Evolutionary conservation across 2,797 vertebrate species (phyloP).

Genomic region (Myotis pilosus): DNA sequence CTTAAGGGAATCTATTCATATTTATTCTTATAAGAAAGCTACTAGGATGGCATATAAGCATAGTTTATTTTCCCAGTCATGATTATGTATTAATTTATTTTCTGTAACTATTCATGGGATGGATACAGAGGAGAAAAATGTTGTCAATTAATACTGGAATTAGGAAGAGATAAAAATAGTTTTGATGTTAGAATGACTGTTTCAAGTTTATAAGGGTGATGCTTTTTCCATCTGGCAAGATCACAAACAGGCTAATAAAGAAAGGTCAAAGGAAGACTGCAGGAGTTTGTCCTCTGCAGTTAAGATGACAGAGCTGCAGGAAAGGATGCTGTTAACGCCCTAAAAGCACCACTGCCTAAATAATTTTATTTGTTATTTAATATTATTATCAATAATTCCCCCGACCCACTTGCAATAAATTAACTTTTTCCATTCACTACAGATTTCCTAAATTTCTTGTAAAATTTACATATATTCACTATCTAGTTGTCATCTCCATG

Average conservation of each 20-base stretch:
- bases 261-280: not conserved
- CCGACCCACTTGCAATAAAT: not conserved
- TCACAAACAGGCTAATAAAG: not conserved
- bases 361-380: not conserved
- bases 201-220: slow-evolving; percentile 2
- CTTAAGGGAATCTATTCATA: not conserved
- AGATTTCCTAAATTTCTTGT: not conserved
- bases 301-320: not conserved
- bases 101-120: not conserved
- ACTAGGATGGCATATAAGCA: not conserved
- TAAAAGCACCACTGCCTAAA: not conserved
- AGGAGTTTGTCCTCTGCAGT: not conserved
- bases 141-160: slow-evolving; percentile 14
- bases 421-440: not conserved
- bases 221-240: not conserved
- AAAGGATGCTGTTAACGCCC: not conserved
- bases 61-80: not conserved
- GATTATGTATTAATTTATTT: not conserved
- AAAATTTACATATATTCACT: not conserved
- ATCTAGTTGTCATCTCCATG: not conserved
- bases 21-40: not conserved
- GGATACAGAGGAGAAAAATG: not conserved
- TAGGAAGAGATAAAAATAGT: slow-evolving; percentile 13
- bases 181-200: not conserved
- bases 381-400: not conserved